phyloP scores from a whole-genome alignment of 2,113 vertebrate species.

The Leptocoma aspasia region DNA sequence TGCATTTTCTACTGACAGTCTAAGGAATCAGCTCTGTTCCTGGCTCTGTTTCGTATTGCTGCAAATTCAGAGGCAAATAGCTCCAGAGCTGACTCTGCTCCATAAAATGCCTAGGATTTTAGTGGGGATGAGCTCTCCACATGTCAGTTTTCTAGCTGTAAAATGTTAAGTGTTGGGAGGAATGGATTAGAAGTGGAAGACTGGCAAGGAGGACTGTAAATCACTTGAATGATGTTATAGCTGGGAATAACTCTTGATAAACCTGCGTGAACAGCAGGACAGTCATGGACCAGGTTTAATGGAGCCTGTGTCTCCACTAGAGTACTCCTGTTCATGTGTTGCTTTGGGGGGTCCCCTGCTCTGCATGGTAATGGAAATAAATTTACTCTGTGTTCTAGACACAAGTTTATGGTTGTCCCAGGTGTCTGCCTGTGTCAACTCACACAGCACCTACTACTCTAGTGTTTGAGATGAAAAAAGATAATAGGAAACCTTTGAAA shows the following conservation, averaged over 20 bases:
- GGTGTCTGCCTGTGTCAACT: rapidly evolving
- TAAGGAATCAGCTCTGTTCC: neutral
- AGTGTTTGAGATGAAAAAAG: neutral
- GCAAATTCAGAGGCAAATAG: neutral
- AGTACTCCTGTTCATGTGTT: neutral
- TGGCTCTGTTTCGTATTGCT: neutral
- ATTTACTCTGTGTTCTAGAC: neutral
- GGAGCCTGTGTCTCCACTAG: neutral
- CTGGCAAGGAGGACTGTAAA: neutral
- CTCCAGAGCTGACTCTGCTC: neutral
- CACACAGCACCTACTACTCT: neutral
- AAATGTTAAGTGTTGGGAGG: neutral
- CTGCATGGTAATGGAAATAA: neutral
- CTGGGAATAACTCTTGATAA: neutral
- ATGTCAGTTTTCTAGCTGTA: neutral
- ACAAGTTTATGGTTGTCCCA: neutral
- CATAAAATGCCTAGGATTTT: neutral
- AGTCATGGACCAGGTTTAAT: neutral
- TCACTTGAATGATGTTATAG: neutral
- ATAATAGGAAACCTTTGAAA: neutral
- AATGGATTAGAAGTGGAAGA: neutral
- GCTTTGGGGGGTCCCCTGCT: neutral
- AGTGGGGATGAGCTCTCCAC: neutral
- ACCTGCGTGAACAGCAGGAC: neutral
- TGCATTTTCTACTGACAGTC: neutral